phyloP scores from a whole-genome alignment of 1,140 invertebrate genomes.

The Coptotermes formosanus region DNA sequence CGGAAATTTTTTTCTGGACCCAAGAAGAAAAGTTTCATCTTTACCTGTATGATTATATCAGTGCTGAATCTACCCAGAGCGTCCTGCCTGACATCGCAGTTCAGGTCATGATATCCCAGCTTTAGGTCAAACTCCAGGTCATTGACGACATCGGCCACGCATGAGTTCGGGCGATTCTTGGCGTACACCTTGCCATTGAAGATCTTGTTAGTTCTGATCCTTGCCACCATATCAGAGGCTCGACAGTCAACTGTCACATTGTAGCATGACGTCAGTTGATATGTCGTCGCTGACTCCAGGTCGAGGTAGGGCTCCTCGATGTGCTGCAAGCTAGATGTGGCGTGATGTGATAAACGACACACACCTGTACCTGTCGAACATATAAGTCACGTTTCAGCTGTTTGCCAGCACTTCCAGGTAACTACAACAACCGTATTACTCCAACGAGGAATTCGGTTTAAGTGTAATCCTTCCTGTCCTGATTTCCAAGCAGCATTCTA shows the following conservation, averaged over 20 bases:
- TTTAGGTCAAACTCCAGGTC: constrained; percentile 47
- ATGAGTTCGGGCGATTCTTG: constrained; percentile 52
- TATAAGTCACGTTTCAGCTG: no score
- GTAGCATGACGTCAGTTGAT: constrained; percentile 55
- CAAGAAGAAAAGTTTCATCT: background rate
- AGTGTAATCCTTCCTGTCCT: no score
- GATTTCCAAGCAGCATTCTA: no score
- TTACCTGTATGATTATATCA: constrained; percentile 46
- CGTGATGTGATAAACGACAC: constrained; percentile 55
- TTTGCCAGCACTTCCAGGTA: no score
- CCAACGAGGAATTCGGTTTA: no score
- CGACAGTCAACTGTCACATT: constrained; percentile 53
- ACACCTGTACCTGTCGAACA: constrained; percentile 38
- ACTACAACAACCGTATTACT: no score
- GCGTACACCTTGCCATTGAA: constrained; percentile 58
- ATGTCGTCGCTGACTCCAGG: constrained; percentile 49
- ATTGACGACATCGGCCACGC: constrained; percentile 50
- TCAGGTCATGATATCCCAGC: constrained; percentile 49
- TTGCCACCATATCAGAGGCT: constrained; percentile 52
- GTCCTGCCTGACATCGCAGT: constrained; percentile 49
- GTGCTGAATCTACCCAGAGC: constrained; percentile 47
- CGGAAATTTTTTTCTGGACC: background rate
- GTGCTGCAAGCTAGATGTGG: constrained; percentile 50
- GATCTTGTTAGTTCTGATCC: constrained; percentile 52
- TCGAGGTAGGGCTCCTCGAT: constrained; percentile 51